These are phyloP conservation scores for Hyperopisus bebe DNA, from an alignment of 2,113 vertebrate species.

Conservation along the genomic window DNA sequence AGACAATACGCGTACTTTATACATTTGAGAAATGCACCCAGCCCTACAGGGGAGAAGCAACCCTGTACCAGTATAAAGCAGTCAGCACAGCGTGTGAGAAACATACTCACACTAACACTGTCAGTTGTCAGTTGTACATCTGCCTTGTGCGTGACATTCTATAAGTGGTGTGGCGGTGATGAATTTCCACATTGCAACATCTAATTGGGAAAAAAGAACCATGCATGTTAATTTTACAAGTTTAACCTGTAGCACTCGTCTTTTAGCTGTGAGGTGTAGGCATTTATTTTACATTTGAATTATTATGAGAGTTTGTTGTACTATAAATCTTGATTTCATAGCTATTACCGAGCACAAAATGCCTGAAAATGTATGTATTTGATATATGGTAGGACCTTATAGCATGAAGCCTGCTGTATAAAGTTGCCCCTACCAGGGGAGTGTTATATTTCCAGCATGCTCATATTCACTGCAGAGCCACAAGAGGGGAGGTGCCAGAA, in stretches of 20 bases:
- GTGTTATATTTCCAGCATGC: not conserved
- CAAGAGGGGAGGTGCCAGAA: constrained; percentile 52
- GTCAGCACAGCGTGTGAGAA: not conserved
- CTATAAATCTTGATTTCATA: not conserved
- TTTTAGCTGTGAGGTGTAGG: not conserved
- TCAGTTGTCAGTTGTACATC: not conserved
- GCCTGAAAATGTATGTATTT: not conserved
- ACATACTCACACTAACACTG: not conserved
- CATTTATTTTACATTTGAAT: not conserved
- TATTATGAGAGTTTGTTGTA: not conserved
- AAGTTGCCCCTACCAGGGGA: not conserved
- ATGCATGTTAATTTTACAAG: not conserved
- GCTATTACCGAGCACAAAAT: not conserved
- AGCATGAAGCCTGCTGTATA: not conserved
- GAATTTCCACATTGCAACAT: not conserved
- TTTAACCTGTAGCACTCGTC: not conserved
- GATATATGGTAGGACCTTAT: not conserved
- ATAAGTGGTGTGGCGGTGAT: not conserved
- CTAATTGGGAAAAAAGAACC: not conserved
- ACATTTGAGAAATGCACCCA: not conserved
- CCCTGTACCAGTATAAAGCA: not conserved
- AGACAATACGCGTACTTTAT: not conserved
- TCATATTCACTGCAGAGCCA: constrained; percentile 50
- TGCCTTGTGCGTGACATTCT: not conserved
- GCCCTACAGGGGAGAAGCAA: not conserved